Percentiles rank a stretch among this genome's conserved stretches.
Evolutionary conservation across 1,140 invertebrate species (phyloP).

Genomic region (Vanessa atalanta): DNA sequence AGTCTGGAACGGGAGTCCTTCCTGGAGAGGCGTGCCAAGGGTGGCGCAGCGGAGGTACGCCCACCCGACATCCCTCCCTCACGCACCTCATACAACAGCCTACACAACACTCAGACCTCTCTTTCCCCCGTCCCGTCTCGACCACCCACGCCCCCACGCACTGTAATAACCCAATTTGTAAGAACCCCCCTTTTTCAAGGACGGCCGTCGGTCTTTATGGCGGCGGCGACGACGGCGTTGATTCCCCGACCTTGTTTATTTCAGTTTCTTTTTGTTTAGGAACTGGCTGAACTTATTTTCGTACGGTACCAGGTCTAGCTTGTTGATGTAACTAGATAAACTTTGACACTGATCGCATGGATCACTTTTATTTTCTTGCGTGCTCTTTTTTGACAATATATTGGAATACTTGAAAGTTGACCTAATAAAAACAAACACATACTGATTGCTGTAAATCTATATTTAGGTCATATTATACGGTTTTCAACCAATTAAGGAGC

Average conservation of each 20-base stretch:
- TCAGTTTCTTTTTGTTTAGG: slow-evolving; percentile 80
- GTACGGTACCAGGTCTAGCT: slow-evolving; percentile 54
- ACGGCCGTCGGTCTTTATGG: slow-evolving; percentile 80
- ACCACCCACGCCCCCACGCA: slow-evolving; percentile 70
- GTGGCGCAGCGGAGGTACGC: slow-evolving; percentile 73
- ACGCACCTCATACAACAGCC: slow-evolving; percentile 35
- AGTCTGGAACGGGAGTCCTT: slow-evolving; percentile 75
- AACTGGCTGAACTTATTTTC: slow-evolving; percentile 77
- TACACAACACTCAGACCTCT: slow-evolving; percentile 25
- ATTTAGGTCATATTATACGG: not conserved
- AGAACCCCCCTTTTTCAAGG: slow-evolving; percentile 79
- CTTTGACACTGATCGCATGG: not conserved
- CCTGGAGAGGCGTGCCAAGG: slow-evolving; percentile 77
- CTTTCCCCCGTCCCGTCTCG: slow-evolving; percentile 61
- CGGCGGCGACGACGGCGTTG: slow-evolving; percentile 76
- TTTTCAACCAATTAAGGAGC: not conserved
- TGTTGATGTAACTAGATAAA: slow-evolving; percentile 33
- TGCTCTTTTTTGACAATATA: not conserved
- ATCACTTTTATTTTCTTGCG: not conserved
- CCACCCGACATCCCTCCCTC: slow-evolving; percentile 57
- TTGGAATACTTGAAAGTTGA: no score
- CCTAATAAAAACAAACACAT: no score
- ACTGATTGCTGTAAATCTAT: not conserved
- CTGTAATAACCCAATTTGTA: slow-evolving; percentile 80
- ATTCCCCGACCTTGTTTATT: slow-evolving; percentile 80